phyloP scores from a whole-genome alignment of 2,888 invertebrate species.

The Seira sanloemensis region DNA sequence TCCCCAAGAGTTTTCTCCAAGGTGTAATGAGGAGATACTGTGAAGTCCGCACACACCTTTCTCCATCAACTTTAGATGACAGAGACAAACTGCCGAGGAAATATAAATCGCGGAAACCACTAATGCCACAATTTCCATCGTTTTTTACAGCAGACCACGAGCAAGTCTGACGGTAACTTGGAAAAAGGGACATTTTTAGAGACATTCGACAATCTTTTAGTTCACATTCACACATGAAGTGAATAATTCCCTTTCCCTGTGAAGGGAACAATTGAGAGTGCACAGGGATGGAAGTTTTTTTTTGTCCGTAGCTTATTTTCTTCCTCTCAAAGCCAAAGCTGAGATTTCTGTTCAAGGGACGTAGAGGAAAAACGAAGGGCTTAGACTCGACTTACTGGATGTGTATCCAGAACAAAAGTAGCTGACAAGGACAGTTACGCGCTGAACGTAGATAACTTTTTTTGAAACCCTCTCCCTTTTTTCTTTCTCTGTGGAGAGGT shows the following conservation, averaged over 20 bases:
- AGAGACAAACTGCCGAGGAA: conserved; percentile 11
- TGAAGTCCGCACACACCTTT: conserved; percentile 6
- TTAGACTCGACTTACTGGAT: neutral
- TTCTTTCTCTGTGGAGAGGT: neutral
- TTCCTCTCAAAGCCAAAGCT: neutral
- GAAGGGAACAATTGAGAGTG: neutral
- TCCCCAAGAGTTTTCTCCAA: too few species aligned
- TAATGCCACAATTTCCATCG: neutral
- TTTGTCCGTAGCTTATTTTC: neutral
- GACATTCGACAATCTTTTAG: conserved; percentile 1
- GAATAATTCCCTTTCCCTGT: neutral
- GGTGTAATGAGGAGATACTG: neutral
- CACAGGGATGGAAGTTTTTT: neutral
- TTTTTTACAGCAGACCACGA: too few species aligned
- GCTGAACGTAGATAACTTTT: neutral
- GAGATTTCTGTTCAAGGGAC: neutral
- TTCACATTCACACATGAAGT: neutral
- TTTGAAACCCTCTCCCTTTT: neutral
- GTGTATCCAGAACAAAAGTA: conserved; percentile 3
- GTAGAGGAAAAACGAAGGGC: neutral
- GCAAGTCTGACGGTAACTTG: neutral
- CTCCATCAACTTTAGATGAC: neutral
- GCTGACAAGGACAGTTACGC: neutral
- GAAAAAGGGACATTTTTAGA: neutral
- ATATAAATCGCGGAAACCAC: conserved; percentile 1